phyloP scores from a whole-genome alignment of 2,888 invertebrate genomes.

The Onchidella celtica region DNA sequence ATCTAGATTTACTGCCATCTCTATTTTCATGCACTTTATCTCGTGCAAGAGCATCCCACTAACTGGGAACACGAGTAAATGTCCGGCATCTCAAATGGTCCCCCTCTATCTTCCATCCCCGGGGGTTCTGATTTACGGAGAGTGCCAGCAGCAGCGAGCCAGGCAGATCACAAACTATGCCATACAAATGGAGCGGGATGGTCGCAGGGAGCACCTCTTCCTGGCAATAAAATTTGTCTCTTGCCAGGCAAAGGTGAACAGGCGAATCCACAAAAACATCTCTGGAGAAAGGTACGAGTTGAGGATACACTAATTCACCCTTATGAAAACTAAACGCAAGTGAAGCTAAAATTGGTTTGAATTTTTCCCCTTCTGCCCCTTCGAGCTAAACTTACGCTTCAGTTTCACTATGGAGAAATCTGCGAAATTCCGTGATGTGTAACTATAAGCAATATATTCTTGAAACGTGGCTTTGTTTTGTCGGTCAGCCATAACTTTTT shows the following conservation, averaged over 20 bases:
- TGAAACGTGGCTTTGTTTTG: too few relatives aligned
- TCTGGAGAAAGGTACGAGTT: too few relatives aligned
- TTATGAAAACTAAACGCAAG: too few relatives aligned
- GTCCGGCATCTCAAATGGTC: not conserved
- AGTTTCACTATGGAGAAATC: too few relatives aligned
- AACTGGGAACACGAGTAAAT: not conserved
- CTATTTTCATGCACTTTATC: not conserved
- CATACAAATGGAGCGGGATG: not conserved
- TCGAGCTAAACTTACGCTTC: too few relatives aligned
- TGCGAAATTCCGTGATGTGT: too few relatives aligned
- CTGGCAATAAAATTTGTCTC: not conserved
- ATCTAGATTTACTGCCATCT: not conserved
- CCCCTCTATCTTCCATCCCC: not conserved
- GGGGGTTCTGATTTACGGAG: constrained; percentile 7
- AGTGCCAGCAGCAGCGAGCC: not conserved
- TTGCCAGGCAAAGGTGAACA: not conserved
- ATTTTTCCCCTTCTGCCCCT: too few relatives aligned
- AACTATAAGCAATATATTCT: too few relatives aligned
- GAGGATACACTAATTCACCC: too few relatives aligned
- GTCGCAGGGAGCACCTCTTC: not conserved
- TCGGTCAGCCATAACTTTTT: too few relatives aligned
- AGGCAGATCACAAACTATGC: not conserved
- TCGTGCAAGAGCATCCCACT: not conserved
- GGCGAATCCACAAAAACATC: not conserved
- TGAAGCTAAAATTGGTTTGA: too few relatives aligned